Evolutionary conservation across 1,140 invertebrate species (phyloP).

Genomic region (Tribolium madens): DNA sequence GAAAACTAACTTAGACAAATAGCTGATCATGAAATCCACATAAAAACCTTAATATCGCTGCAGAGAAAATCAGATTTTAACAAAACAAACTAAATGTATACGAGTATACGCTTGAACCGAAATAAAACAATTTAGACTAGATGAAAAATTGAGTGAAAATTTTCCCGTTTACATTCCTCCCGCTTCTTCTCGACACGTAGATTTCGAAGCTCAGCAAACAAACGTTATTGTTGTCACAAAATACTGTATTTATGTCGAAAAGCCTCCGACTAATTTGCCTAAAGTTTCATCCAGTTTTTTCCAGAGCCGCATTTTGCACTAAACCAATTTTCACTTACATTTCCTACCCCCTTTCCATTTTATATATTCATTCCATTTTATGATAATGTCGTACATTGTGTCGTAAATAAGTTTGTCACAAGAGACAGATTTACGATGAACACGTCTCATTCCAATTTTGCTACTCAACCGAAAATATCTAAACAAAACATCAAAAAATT

Average conservation of each 20-base stretch:
- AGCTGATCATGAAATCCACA: constrained; percentile 23
- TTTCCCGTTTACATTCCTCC: not conserved
- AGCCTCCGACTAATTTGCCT: not conserved
- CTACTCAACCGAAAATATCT: not conserved
- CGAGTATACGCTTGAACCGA: too few species aligned
- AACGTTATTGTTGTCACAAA: not conserved
- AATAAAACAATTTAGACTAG: constrained; percentile 2
- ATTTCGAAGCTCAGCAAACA: constrained; percentile 13
- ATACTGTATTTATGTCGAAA: too few species aligned
- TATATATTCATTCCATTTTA: constrained; percentile 28
- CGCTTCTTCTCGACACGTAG: too few species aligned
- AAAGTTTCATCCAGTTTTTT: not conserved
- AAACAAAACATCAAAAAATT: not conserved
- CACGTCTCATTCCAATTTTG: constrained; percentile 1
- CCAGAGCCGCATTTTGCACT: not conserved
- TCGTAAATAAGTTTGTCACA: constrained; percentile 33
- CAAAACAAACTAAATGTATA: too few species aligned
- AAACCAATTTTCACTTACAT: not conserved
- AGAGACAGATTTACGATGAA: constrained; percentile 16
- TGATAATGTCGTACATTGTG: constrained; percentile 17
- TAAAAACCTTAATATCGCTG: constrained; percentile 23
- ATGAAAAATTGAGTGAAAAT: constrained; percentile 34
- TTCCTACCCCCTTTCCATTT: constrained; percentile 2
- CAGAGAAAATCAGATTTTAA: constrained; percentile 30
- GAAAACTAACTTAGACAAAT: constrained; percentile 36